These are phyloP conservation scores for Plusia festucae DNA, from an alignment of 2,888 invertebrate species.

Conservation along the genomic window DNA sequence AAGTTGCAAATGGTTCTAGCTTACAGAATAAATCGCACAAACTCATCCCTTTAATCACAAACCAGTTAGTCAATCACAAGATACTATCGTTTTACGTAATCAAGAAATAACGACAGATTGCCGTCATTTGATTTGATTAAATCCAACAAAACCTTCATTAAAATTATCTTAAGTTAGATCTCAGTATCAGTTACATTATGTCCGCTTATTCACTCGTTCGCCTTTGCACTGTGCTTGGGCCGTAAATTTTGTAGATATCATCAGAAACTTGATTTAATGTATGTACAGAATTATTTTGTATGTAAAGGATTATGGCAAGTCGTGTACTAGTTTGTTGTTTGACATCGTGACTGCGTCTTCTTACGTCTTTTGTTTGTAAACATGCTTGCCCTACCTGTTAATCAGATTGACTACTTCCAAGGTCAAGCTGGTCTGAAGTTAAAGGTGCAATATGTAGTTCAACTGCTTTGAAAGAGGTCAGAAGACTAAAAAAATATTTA, in stretches of 20 bases:
- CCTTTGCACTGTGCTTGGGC: slow-evolving; percentile 51
- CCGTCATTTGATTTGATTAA: slow-evolving; percentile 50
- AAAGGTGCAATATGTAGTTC: not conserved
- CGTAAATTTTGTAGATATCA: slow-evolving; percentile 59
- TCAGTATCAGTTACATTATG: slow-evolving; percentile 55
- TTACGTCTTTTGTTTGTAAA: slow-evolving; percentile 36
- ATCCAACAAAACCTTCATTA: slow-evolving; percentile 61
- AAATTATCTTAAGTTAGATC: slow-evolving; percentile 58
- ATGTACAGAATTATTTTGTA: slow-evolving; percentile 45
- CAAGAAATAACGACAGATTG: slow-evolving; percentile 50
- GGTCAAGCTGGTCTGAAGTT: not conserved
- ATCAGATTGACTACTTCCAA: slow-evolving; percentile 14
- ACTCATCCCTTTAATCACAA: slow-evolving; percentile 32
- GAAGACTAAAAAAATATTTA: not conserved
- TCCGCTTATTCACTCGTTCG: slow-evolving; percentile 54
- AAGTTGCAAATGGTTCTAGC: not conserved
- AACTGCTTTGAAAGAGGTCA: not conserved
- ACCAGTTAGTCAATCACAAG: slow-evolving; percentile 38
- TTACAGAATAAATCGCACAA: slow-evolving; percentile 10
- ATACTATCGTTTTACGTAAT: slow-evolving; percentile 53
- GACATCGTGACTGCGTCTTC: slow-evolving; percentile 45
- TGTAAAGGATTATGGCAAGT: slow-evolving; percentile 46
- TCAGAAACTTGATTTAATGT: slow-evolving; percentile 51
- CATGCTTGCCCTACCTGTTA: slow-evolving; percentile 21
- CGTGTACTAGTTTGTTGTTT: slow-evolving; percentile 28